Evolutionary conservation across 2,888 invertebrate species (phyloP), one percentile per base, ranked within the genome.

Genomic region (Ligdia adustata): DNA sequence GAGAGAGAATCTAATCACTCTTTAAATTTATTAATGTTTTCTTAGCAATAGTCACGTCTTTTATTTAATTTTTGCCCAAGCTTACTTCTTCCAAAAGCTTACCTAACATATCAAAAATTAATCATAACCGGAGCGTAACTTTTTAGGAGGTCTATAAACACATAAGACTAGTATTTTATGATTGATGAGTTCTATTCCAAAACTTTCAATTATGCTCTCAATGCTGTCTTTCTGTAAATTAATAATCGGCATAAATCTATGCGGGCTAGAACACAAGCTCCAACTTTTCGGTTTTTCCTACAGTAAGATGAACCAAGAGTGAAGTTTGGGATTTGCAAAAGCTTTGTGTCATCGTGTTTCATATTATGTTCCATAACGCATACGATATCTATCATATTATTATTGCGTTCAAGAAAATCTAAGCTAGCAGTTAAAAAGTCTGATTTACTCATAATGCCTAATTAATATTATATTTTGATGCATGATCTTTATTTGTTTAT

Each of bases 21-120:
- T n/a, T 29, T 29, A 14, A 29, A 29, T 29, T 29, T 29, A 4
- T 2, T 6, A 13, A 29, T 29, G 7, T 29, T 29, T 14, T 29
- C 29, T 14, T 14, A 1, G 2, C 1, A 26, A 2, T 26, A 26
- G 4, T 9, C 2, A 1, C 26, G 26, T 9, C 26, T 26, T n/a
- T n/a, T 1, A 1, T 14, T 14, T 3, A 14, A 1, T 26, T 26
- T 9, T 4, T 12, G 0, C 27, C 11, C 1, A 28, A 7, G 6
- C 11, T 6, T 5, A 12, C n/a, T n/a, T 2, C 12, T 12, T 9
- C 6, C 9, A 0, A 1, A 28, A 12, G 1, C 1, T 11, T 0
- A 1, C 12, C 3, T 2, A 28, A 6, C 4, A 3, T 28, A 1
- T 1, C 0, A 12, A 28, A 28, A 28, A 28, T 4, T 2, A 2